Conservation (phyloP, 2,797 vertebrate genomes). For the Limosa lapponica region DNA sequence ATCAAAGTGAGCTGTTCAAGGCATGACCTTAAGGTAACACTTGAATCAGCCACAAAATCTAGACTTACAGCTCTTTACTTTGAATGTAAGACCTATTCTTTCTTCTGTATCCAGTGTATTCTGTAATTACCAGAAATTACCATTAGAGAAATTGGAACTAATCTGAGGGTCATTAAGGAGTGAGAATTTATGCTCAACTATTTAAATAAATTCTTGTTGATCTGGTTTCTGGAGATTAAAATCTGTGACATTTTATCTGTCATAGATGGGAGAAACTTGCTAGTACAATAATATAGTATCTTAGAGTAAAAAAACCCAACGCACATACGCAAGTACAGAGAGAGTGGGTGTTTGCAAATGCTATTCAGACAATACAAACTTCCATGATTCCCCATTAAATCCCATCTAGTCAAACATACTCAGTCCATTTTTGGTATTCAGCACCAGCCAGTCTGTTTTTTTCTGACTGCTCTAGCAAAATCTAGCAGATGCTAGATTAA, state of each 20-base stretch:
- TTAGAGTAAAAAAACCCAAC: conserved; percentile 10
- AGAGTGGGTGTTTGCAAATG: conserved; percentile 27
- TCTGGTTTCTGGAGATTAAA: conserved; percentile 77
- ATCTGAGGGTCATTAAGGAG: conserved; percentile 27
- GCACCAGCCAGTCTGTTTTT: not conserved
- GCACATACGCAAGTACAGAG: not conserved
- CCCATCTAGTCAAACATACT: not conserved
- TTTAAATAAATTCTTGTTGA: conserved; percentile 66
- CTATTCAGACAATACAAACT: not conserved
- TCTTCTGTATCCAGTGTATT: conserved; percentile 53
- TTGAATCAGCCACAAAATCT: conserved; percentile 42
- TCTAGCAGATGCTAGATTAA: not conserved
- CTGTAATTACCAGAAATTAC: conserved; percentile 55
- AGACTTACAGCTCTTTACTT: conserved; percentile 33
- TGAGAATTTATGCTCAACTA: conserved; percentile 57
- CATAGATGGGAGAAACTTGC: conserved; percentile 62
- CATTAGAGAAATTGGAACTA: conserved; percentile 26
- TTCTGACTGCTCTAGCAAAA: not conserved
- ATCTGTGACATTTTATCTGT: conserved; percentile 68
- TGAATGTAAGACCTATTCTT: conserved; percentile 32
- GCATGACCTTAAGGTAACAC: conserved; percentile 49
- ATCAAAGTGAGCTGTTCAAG: conserved; percentile 57
- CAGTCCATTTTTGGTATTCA: not conserved
- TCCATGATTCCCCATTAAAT: not conserved
- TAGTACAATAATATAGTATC: conserved; percentile 41